Conservation (phyloP, 2,113 vertebrate genomes). For the Lepidothrix coronata region DNA sequence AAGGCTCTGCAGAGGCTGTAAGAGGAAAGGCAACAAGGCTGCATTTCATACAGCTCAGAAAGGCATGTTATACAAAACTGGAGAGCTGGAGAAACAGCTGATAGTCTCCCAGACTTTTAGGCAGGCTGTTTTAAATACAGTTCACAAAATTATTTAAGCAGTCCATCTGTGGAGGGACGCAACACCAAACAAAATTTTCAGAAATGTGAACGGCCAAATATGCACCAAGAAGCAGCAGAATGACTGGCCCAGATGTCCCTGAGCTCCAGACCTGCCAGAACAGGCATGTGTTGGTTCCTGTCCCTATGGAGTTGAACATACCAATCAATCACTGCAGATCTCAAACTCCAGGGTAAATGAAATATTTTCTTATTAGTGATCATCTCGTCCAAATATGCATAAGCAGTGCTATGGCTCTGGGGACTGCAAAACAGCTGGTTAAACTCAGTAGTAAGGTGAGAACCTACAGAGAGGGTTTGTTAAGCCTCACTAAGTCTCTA, state of each 20-base stretch:
- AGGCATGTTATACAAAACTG: neutral
- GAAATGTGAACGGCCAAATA: neutral
- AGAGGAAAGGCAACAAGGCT: neutral
- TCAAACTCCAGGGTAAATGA: neutral
- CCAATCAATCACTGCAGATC: accelerated
- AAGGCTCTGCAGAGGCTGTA: neutral
- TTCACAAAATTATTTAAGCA: neutral
- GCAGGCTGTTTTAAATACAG: neutral
- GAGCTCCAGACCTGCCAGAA: neutral
- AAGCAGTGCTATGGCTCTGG: neutral
- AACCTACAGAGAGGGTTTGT: neutral
- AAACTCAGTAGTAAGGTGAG: neutral
- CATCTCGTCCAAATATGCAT: neutral
- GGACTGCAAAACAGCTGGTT: neutral
- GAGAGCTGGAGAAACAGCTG: neutral
- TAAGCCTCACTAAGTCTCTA: neutral
- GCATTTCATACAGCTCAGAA: neutral
- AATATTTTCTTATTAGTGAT: neutral
- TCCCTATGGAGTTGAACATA: neutral
- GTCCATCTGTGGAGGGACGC: neutral
- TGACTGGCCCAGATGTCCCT: neutral
- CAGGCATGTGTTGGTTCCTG: neutral
- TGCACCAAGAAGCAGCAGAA: neutral
- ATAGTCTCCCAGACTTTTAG: neutral
- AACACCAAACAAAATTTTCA: neutral